Base-by-base conservation (phyloP, 1,140 invertebrate species). In the Solenopsis fugax region DNA sequence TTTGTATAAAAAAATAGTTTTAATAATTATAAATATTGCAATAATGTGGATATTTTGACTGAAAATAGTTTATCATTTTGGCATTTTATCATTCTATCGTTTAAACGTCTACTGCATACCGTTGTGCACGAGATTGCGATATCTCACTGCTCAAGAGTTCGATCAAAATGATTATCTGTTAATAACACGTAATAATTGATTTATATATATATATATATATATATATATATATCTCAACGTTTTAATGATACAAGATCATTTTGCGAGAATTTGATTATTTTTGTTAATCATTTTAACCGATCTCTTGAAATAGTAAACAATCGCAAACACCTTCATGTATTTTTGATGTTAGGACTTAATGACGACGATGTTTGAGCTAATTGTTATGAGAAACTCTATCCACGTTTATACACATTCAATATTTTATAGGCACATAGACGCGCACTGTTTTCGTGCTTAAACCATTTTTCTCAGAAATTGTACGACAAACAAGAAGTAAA, bases 371-470 rank as follows among this genome's bases (percentile, higher is more conserved):
- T 62, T 12, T n/a, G 16, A 64, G 34, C 34, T 65, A 65, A n/a
- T 65, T 65, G 62, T 65, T 65, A 65, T 65, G 34, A 37, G 34
- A 41, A 65, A 65, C 34, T 65, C 34, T 41, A 41, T n/a, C 34
- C 62, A 9, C 18, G 60, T 62, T 62, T 62, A 34, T 62, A 9
- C 29, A 62, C 12, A 6, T 62, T 62, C 60, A 65, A 41, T 65
- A 65, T 65, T 65, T 65, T 65, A 37, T 41, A n/a, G 18, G 34
- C 18, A 41, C 16, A 65, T n/a, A 65, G 13, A 37, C 34, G 18
- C 12, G 10, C 9, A 29, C 12, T 45, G 6, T 45, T 67, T 67
- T 21, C 4, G 21, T 45, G 10, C 4, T 21, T 45, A 67, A 67
- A 45, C 3, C n/a, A 45, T 45, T n/a, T 65, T 67, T 67, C 34